Conservation (phyloP, 1,140 invertebrate genomes). For the Himalopsyche phryganea region DNA sequence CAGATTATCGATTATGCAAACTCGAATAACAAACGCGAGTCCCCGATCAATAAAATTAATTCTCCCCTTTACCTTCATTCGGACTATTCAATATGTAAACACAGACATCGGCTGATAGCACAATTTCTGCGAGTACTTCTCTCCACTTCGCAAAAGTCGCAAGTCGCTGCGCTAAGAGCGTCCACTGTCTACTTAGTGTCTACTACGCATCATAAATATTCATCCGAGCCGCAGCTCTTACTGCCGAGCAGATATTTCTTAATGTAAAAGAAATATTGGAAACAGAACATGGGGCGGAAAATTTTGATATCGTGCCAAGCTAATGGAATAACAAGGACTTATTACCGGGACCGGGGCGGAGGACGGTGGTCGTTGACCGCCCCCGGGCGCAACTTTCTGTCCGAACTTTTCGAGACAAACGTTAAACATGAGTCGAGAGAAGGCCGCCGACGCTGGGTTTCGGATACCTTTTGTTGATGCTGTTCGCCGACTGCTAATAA, state of each 20-base stretch:
- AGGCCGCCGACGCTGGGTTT: slow-evolving; percentile 3
- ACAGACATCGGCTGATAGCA: too few species aligned
- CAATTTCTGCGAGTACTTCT: too few species aligned
- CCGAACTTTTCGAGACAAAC: slow-evolving; percentile 22
- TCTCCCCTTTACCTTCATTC: too few species aligned
- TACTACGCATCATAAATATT: slow-evolving; percentile 32
- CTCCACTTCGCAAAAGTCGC: too few species aligned
- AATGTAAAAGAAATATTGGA: slow-evolving; percentile 35
- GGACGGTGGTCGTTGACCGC: slow-evolving; percentile 15
- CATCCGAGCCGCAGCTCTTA: slow-evolving; percentile 19
- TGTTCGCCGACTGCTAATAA: too few species aligned
- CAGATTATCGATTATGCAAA: too few species aligned
- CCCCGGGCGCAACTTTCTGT: slow-evolving; percentile 8
- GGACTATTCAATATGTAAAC: too few species aligned
- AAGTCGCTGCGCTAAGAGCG: slow-evolving; percentile 1
- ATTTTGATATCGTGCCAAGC: slow-evolving; percentile 30
- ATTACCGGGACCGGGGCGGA: too few species aligned
- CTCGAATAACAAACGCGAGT: too few species aligned
- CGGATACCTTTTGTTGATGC: slow-evolving; percentile 17
- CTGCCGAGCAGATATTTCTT: slow-evolving; percentile 21
- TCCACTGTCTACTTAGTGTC: slow-evolving; percentile 34
- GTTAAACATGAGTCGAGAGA: slow-evolving; percentile 16
- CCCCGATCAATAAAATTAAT: too few species aligned
- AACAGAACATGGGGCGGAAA: slow-evolving; percentile 12
- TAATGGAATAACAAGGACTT: slow-evolving; percentile 35